Percentiles rank a stretch among this genome's conserved stretches.
These are phyloP conservation scores for Brachypteracias leptosomus DNA, from an alignment of 2,113 vertebrate species.

Conservation along the genomic window DNA sequence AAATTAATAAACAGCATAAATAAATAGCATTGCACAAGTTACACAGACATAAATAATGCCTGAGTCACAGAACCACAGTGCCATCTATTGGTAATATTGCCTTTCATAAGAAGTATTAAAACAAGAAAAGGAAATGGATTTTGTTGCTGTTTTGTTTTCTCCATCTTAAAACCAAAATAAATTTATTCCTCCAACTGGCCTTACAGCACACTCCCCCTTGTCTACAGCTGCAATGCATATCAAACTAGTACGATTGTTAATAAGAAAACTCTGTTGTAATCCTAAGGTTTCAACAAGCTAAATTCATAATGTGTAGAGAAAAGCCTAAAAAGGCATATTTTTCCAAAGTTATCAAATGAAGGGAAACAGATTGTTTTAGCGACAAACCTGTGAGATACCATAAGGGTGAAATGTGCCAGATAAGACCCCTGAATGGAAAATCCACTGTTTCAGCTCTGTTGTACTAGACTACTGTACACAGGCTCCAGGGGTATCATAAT, in stretches of 20 bases:
- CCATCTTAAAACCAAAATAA: conserved; percentile 3
- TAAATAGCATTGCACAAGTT: not conserved
- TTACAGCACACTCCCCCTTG: not conserved
- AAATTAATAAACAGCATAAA: not conserved
- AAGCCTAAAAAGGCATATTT: not conserved
- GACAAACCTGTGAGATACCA: not conserved
- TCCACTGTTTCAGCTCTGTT: not conserved
- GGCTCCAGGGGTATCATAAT: not conserved
- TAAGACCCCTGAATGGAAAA: not conserved
- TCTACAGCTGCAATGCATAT: not conserved
- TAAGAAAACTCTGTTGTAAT: not conserved
- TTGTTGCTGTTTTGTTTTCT: not conserved
- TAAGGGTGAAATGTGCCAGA: not conserved
- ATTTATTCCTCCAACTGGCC: not conserved
- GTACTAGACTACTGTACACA: not conserved
- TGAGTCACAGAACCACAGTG: conserved; percentile 28
- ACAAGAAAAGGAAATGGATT: not conserved
- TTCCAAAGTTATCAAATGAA: not conserved
- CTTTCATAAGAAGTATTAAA: not conserved
- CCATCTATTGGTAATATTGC: conserved; percentile 54
- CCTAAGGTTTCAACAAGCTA: not conserved
- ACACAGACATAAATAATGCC: not conserved
- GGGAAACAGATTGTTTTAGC: not conserved
- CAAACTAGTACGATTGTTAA: conserved; percentile 1
- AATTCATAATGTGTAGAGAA: not conserved